These are phyloP conservation scores for Metopolophium dirhodum DNA, from an alignment of 1,140 invertebrate species.

Conservation along the genomic window DNA sequence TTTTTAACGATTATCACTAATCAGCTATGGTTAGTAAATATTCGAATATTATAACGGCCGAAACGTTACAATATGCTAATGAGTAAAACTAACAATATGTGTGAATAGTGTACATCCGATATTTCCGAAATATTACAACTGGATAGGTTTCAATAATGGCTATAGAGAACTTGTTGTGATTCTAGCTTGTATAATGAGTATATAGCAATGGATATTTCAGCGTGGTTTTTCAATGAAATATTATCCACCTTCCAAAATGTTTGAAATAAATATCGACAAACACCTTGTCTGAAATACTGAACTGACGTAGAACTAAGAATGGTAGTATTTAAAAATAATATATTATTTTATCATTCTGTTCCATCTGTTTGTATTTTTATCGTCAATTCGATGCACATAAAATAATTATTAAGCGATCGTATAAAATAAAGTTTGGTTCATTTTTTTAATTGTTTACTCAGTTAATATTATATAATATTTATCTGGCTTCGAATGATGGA, in stretches of 20 bases:
- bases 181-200: neutral
- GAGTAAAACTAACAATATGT: neutral
- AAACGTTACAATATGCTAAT: neutral
- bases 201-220: neutral
- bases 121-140: neutral
- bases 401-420: neutral
- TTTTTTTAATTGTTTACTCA: neutral
- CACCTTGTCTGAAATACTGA: neutral
- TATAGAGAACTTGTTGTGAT: slow-evolving; percentile 23
- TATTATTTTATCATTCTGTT: neutral
- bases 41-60: neutral
- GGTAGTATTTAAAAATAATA: neutral
- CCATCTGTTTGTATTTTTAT: neutral
- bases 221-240: neutral
- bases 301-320: neutral
- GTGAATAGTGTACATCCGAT: neutral
- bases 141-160: slow-evolving; percentile 2
- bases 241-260: neutral
- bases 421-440: neutral
- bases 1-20: neutral
- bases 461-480: neutral
- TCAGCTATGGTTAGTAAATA: neutral
- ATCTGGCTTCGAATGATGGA: neutral
- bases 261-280: neutral
- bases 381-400: neutral